A percentile compares a stretch with the other conserved stretches of the same genome.
Evolutionary conservation across 37 sponge, comb jelly and placozoan species (phyloP).

Genomic region (Amphimedon queenslandica): DNA sequence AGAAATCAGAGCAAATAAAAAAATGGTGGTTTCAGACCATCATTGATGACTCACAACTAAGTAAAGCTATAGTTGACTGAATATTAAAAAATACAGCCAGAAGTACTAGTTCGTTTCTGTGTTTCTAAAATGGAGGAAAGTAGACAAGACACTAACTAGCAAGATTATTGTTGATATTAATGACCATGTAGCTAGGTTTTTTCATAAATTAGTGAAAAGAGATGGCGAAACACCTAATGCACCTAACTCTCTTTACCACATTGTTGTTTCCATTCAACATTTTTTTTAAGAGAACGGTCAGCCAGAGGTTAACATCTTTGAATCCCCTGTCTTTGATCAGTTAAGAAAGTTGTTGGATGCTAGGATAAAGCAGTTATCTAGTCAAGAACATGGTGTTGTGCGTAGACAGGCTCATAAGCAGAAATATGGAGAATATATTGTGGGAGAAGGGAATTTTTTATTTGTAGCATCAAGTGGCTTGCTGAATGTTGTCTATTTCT

Average conservation of each 20-base stretch:
- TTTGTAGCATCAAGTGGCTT: not conserved
- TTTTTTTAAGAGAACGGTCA: not conserved
- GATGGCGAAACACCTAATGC: not conserved
- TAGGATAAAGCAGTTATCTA: not conserved
- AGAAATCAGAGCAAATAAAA: too few species aligned
- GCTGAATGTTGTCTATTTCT: not conserved
- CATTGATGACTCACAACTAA: too few species aligned
- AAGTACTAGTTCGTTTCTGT: too few species aligned
- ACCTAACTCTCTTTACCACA: not conserved
- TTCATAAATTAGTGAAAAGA: too few species aligned
- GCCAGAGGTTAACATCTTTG: not conserved
- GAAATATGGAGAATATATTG: not conserved
- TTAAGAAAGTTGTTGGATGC: not conserved
- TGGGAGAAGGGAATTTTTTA: not conserved
- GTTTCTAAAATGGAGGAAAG: too few species aligned
- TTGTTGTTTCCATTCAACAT: not conserved
- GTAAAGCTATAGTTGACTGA: too few species aligned
- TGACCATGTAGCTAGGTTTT: too few species aligned
- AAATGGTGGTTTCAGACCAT: too few species aligned
- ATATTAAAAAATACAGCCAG: too few species aligned
- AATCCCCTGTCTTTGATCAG: not conserved
- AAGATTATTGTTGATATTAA: too few species aligned
- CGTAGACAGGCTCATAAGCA: not conserved
- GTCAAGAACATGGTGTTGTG: not conserved
- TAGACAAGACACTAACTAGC: too few species aligned